These are phyloP conservation scores for Xiphophorus hellerii DNA, from an alignment of 2,113 vertebrate genomes.

Conservation along the genomic window DNA sequence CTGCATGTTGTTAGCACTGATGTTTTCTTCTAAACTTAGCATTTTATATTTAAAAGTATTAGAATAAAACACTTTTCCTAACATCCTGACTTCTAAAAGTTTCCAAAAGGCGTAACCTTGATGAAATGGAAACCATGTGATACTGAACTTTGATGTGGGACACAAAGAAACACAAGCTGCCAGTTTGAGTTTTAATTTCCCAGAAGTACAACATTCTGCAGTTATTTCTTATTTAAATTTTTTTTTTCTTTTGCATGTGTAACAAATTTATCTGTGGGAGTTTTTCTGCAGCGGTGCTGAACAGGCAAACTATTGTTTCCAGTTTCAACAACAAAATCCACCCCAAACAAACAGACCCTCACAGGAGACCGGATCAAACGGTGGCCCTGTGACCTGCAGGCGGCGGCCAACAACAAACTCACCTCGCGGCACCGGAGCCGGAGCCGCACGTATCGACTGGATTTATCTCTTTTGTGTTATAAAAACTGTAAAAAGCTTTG, in stretches of 20 bases:
- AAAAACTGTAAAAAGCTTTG: not conserved
- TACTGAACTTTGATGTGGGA: not conserved
- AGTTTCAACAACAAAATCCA: conserved; percentile 44
- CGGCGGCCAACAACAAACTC: conserved; percentile 7
- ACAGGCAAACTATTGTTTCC: conserved; percentile 39
- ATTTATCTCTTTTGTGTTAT: not conserved
- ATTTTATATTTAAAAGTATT: too few relatives aligned
- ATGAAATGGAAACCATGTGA: not conserved
- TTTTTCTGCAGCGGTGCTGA: not conserved
- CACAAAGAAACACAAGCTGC: not conserved
- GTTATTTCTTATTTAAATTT: not conserved
- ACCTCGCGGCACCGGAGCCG: not conserved
- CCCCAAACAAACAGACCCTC: conserved; percentile 9
- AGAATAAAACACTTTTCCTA: too few relatives aligned
- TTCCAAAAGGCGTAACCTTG: too few relatives aligned
- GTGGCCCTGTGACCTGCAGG: not conserved
- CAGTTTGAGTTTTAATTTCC: not conserved
- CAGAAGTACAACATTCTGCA: not conserved
- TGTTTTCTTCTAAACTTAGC: too few relatives aligned
- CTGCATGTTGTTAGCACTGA: too few relatives aligned
- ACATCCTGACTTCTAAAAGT: too few relatives aligned
- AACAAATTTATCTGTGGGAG: not conserved
- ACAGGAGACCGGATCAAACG: conserved; percentile 14
- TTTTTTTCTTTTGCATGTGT: not conserved
- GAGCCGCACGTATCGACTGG: not conserved